Percentiles rank a stretch among this genome's conserved stretches.
These are phyloP conservation scores for Formica aserva DNA, from an alignment of 2,888 invertebrate genomes.

Conservation along the genomic window DNA sequence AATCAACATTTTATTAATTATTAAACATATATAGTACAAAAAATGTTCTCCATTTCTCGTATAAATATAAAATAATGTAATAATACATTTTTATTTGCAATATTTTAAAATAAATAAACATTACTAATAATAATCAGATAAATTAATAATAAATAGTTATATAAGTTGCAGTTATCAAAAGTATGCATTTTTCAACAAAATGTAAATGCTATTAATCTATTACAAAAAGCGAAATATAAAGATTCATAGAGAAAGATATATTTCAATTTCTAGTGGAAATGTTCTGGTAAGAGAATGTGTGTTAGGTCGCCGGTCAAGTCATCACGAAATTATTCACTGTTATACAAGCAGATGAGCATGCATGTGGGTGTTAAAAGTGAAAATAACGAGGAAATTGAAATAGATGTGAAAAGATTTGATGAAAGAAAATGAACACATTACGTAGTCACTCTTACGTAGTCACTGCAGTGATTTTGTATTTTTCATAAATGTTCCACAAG, in stretches of 20 bases:
- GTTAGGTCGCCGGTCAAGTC: neutral
- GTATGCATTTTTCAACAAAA: neutral
- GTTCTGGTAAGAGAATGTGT: neutral
- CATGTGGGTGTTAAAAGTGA: conserved; percentile 3
- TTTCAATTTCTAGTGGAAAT: neutral
- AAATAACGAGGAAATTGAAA: conserved; percentile 32
- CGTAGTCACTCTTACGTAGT: conserved; percentile 15
- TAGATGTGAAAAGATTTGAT: conserved; percentile 19
- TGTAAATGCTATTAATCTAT: neutral
- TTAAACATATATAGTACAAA: neutral
- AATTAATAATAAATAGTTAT: neutral
- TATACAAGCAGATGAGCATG: conserved; percentile 6
- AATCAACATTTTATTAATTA: neutral
- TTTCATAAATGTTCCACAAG: conserved; percentile 8
- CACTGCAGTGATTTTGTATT: conserved; percentile 28
- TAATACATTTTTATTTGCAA: neutral
- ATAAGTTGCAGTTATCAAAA: neutral
- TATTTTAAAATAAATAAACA: neutral
- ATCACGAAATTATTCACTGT: conserved; percentile 1
- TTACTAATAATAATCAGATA: conserved; percentile 13
- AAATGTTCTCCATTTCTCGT: neutral
- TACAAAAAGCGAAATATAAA: neutral
- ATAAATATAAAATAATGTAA: neutral
- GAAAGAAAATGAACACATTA: conserved; percentile 25
- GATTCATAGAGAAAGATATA: neutral